Evolutionary conservation across 2,888 invertebrate genomes (phyloP).

Genomic region (Hetaerina titia): DNA sequence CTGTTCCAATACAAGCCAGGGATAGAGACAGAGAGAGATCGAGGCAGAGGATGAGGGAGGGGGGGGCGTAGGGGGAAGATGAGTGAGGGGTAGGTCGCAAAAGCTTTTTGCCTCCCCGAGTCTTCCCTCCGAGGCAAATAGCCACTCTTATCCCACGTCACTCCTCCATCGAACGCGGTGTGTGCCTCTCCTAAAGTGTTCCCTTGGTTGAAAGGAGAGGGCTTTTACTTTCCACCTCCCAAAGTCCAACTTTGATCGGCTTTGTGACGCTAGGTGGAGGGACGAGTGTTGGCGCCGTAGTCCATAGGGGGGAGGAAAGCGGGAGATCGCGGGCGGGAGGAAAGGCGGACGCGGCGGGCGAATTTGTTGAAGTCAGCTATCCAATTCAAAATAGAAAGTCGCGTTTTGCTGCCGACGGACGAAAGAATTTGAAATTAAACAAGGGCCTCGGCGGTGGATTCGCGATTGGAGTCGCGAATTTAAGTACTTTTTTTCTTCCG

Average conservation of each 20-base stretch:
- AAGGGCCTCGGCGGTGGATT: background rate
- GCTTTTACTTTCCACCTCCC: background rate
- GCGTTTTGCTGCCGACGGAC: no score
- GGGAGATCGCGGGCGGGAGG: background rate
- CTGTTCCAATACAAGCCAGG: background rate
- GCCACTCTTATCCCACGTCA: background rate
- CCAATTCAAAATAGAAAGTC: no score
- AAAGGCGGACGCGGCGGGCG: no score
- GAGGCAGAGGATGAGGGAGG: background rate
- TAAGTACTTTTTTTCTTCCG: background rate
- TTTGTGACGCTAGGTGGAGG: background rate
- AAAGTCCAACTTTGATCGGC: background rate
- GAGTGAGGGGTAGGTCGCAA: background rate
- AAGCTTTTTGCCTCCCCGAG: background rate
- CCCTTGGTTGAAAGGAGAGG: background rate
- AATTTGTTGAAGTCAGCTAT: no score
- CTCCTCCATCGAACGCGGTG: background rate
- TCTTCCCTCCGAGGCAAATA: slow-evolving; percentile 6
- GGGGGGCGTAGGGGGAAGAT: no score
- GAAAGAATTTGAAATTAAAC: background rate
- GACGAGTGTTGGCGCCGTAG: background rate
- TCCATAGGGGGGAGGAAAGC: background rate
- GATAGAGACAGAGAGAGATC: background rate
- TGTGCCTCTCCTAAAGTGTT: background rate
- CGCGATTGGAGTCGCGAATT: background rate